Evolutionary conservation across 30 jellyfish, hydroid and myxozoan genomes (phyloP).

Genomic region (Cassiopea xamachana): DNA sequence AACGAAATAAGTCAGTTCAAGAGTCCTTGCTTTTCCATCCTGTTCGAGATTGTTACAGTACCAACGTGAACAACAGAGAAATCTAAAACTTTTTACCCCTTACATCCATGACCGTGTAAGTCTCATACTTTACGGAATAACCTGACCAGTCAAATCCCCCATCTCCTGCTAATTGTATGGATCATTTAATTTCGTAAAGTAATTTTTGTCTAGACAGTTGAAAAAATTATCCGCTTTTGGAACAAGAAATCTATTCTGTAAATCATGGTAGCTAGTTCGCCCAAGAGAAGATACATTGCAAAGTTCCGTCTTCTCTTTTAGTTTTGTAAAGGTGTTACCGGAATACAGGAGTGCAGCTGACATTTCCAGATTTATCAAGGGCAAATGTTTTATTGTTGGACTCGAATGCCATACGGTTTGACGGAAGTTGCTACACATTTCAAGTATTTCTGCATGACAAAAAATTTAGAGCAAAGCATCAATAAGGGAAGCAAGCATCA

Average conservation of each 20-base stretch:
- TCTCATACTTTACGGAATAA: constrained; percentile 41
- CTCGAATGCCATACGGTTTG: constrained; percentile 22
- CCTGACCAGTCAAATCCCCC: constrained; percentile 61
- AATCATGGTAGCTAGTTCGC: constrained; percentile 26
- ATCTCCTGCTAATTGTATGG: constrained; percentile 44
- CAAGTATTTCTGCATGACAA: constrained; percentile 15
- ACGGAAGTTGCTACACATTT: constrained; percentile 18
- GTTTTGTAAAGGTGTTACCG: constrained; percentile 36
- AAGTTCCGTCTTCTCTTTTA: constrained; percentile 18
- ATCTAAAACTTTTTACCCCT: constrained; percentile 16
- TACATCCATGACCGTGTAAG: constrained; percentile 65
- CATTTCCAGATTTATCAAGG: constrained; percentile 28
- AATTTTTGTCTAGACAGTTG: background rate
- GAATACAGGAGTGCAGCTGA: constrained; percentile 37
- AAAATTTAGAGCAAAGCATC: background rate
- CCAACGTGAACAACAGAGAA: constrained; percentile 28
- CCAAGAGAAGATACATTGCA: constrained; percentile 23
- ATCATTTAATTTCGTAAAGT: constrained; percentile 8
- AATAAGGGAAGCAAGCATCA: constrained; percentile 31
- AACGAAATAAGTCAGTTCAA: constrained; percentile 10
- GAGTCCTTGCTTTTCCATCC: constrained; percentile 60
- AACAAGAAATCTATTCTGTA: constrained; percentile 23
- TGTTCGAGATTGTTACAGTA: constrained; percentile 21
- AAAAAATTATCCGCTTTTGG: constrained; percentile 18
- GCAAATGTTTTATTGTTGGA: constrained; percentile 11